Evolutionary conservation across 2,888 invertebrate species (phyloP).

Genomic region (Toxonevra muliebris): DNA sequence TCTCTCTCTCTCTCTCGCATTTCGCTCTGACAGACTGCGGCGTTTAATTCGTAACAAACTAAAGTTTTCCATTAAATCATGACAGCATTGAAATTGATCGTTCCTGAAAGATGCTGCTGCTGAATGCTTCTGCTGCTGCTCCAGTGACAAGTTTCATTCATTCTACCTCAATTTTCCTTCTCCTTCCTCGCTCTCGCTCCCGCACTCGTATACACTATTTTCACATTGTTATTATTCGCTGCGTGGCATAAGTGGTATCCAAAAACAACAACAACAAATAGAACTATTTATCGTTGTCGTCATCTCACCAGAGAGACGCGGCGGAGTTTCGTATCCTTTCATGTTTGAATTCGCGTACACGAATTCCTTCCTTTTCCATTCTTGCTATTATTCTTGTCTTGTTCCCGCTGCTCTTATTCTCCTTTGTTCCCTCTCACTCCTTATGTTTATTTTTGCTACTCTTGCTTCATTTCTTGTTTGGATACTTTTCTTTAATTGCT

Average conservation of each 20-base stretch:
- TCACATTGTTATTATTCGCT: background rate
- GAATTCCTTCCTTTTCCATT: background rate
- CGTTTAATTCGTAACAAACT: slow-evolving; percentile 9
- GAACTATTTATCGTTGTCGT: too few species aligned
- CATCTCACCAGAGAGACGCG: too few species aligned
- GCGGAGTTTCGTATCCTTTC: too few species aligned
- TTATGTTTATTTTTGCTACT: background rate
- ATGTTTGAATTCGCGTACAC: too few species aligned
- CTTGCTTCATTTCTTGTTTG: background rate
- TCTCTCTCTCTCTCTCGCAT: too few species aligned
- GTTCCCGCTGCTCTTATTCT: too few species aligned
- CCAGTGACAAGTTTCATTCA: background rate
- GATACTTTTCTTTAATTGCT: slow-evolving; percentile 28
- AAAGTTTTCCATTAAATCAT: slow-evolving; percentile 37
- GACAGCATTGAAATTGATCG: slow-evolving; percentile 35
- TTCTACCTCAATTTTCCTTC: too few species aligned
- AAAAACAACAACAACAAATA: background rate
- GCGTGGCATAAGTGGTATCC: background rate
- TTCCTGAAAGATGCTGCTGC: slow-evolving; percentile 10
- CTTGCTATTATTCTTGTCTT: too few species aligned
- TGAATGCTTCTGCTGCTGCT: background rate
- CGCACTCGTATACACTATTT: background rate
- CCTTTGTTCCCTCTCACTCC: background rate
- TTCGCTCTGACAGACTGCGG: too few species aligned
- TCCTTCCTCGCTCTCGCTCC: too few species aligned